Conservation (phyloP, 2,888 invertebrate species). For the Gastracanthus pulcherrimus region DNA sequence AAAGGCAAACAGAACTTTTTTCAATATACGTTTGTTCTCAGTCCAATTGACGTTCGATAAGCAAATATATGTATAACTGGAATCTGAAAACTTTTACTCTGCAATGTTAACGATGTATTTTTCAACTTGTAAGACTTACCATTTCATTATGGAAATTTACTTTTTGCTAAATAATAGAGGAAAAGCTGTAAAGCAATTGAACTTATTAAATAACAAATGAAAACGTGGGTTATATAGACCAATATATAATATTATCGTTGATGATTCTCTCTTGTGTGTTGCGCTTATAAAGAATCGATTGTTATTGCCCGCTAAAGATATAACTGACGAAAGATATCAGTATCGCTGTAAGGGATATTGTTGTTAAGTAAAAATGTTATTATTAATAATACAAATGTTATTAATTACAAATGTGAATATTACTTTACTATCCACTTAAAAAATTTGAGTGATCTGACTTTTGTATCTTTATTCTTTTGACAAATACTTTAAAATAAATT, state of each 20-base stretch:
- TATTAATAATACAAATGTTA: constrained; percentile 24
- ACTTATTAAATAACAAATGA: constrained; percentile 17
- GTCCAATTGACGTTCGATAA: constrained; percentile 2
- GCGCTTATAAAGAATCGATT: constrained; percentile 29
- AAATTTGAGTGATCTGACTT: constrained; percentile 4
- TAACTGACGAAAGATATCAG: constrained; percentile 10
- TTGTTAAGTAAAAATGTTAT: constrained; percentile 29
- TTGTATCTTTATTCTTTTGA: no score
- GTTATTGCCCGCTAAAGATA: constrained; percentile 17
- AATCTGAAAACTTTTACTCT: neutral
- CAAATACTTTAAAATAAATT: no score
- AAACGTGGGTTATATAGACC: constrained; percentile 27
- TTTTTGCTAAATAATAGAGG: constrained; percentile 6
- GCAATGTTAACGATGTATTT: constrained; percentile 7
- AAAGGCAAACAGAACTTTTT: neutral
- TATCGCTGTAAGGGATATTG: constrained; percentile 11
- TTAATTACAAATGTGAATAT: constrained; percentile 8
- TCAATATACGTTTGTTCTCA: neutral
- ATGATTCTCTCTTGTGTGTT: constrained; percentile 27
- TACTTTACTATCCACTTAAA: neutral
- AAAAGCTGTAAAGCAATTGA: constrained; percentile 27
- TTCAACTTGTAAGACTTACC: constrained; percentile 25
- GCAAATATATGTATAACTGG: neutral
- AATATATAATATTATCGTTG: constrained; percentile 37
- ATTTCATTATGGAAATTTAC: constrained; percentile 17